Base-by-base conservation (phyloP, 2,113 vertebrate species). In the Ammospiza nelsoni region DNA sequence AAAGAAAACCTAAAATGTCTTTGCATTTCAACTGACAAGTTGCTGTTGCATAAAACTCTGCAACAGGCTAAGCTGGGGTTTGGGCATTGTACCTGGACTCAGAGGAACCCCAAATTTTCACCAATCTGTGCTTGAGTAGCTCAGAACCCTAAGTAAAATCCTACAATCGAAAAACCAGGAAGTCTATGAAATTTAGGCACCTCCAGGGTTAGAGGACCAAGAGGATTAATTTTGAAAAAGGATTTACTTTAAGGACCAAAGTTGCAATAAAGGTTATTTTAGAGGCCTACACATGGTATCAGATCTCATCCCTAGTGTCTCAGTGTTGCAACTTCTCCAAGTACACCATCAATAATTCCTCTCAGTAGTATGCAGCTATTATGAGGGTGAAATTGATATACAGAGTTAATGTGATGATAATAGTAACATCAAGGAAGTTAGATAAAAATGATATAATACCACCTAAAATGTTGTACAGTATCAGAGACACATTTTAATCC, bases 371-470 rank as follows among this genome's bases (percentile, higher is more conserved):
- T 33, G 41, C 35, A 94, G 71, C 28, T 71, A 55, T 90, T 87
- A 72, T 15, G 19, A 76, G 35, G 39, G 66, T 82, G 44, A 85
- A 95, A 95, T 88, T 87, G 51, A 74, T 86, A 71, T 27, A 65
- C 12, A 62, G 66, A 95, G 27, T 55, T 92, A 89, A 90, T 82
- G 49, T 72, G 43, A 79, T 93, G 67, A 90, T 73, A 78, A 83
- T 66, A 87, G 63, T n/a, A 76, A 6, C 44, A 89, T 66, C 41
- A 76, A 68, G 74, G 52, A 86, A 86, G 41, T 82, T 4, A 81
- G 46, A 78, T 63, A 24, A 93, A 94, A 81, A 78, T 93, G 58
- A 57, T 67, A 91, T 37, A 68, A 88, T 86, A 33, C 8, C 24
- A 81, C 37, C 67, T 83, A 82, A 90, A 93, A 67, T 66, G 33